Evolutionary conservation across 23 tunicate genomes (phyloP), one percentile per base, ranked within the genome.

Genomic region (Halocynthia aurantium): DNA sequence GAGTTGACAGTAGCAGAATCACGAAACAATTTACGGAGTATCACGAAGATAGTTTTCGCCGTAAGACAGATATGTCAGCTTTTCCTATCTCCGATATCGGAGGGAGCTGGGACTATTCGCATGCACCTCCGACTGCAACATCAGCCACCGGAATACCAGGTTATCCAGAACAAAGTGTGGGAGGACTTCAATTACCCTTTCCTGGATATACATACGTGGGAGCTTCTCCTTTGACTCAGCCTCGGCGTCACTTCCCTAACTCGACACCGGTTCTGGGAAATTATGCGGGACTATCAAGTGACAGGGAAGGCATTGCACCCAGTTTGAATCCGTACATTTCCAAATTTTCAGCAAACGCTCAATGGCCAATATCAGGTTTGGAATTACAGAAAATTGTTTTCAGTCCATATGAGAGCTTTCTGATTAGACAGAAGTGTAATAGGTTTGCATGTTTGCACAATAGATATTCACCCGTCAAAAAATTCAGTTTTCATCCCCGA

Each of bases 351-450:
- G 50, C 62, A 10, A 56, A 15, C 5, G 56, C 78, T 12, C 78
- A 74, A 53, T 74, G 78, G 78, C 78, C 55, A 21, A 74, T 74
- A 64, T 54, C 55, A 8, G 78, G 78, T 74, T 15, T 18, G 78
- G 19, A 31, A 31, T 58, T 13, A 58, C 63, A 13, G 1, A 2
- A 65, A 65, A 15, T 65, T 65, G 22, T 65, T 10, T 5, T 65
- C 6, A 65, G 13, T 31, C 70, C 5, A 10, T 20, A 65, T 8
- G 70, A 65, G 2, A 65, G 31, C n/a, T 20, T 65, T 20, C 22
- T 65, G 22, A 65, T 10, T 65, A 10, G 31, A 20, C 17, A 49
- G 22, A 20, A 6, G 31, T 20, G 22, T 65, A 65, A 65, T 10
- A 20, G 22, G 22, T 15, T 58, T 58, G 1, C 22, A 15, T 10